Conservation (phyloP, 2,113 vertebrate species). For the Melanotaenia duboulayi region DNA sequence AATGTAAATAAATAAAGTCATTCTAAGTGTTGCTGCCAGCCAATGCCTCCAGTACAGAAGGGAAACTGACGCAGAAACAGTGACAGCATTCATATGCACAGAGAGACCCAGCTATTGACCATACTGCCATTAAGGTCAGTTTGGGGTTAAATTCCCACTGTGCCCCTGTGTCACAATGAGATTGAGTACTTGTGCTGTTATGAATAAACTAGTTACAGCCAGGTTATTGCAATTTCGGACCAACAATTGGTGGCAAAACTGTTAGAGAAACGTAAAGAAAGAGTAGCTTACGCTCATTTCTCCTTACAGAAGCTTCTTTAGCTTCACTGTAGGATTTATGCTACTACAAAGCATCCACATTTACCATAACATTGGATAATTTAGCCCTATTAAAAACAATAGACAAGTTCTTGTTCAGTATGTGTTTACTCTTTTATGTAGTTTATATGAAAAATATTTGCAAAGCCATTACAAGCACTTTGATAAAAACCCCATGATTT, state of each 20-base stretch:
- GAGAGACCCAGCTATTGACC: slow-evolving; percentile 21
- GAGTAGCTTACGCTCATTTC: not conserved
- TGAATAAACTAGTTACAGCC: slow-evolving; percentile 33
- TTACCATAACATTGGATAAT: no score
- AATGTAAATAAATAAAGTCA: not conserved
- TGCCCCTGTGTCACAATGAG: slow-evolving; percentile 26
- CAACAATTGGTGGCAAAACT: slow-evolving; percentile 8
- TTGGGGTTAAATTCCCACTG: slow-evolving; percentile 12
- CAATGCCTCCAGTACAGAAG: not conserved
- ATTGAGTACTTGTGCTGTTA: slow-evolving; percentile 21
- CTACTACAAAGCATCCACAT: no score
- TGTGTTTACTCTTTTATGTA: no score
- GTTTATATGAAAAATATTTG: no score
- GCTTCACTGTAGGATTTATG: no score
- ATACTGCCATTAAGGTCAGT: slow-evolving; percentile 28
- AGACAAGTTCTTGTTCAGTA: no score
- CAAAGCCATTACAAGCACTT: no score
- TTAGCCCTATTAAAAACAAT: no score
- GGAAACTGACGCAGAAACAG: not conserved
- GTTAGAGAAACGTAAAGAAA: not conserved
- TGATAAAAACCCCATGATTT: no score
- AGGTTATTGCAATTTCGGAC: not conserved
- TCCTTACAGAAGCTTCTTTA: no score
- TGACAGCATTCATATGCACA: slow-evolving; percentile 26
- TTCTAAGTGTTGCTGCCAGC: not conserved